Evolutionary conservation across 2,797 vertebrate species (phyloP).

Genomic region (Hylomyscus alleni): DNA sequence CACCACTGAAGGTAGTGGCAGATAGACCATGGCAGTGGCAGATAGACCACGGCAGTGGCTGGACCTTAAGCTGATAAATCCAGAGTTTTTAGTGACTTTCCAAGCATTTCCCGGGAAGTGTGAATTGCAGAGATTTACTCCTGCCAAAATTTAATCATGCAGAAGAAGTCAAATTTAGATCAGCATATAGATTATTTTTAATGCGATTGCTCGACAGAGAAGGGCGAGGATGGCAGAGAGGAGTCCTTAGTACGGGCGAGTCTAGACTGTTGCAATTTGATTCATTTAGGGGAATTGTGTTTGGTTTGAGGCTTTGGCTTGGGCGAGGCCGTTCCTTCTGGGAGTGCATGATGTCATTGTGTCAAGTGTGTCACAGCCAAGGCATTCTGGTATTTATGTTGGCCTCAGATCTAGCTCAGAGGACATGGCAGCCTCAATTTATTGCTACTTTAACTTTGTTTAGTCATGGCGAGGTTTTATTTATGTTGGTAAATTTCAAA

Average conservation of each 20-base stretch:
- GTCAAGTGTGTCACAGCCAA: slow-evolving; percentile 87
- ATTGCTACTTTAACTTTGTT: slow-evolving; percentile 90
- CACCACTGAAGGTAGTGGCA: neutral
- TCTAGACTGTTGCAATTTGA: slow-evolving; percentile 88
- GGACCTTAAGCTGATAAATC: slow-evolving; percentile 81
- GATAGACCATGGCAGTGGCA: neutral
- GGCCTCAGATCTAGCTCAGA: slow-evolving; percentile 88
- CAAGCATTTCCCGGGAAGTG: slow-evolving; percentile 86
- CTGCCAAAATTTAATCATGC: slow-evolving; percentile 90
- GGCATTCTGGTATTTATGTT: slow-evolving; percentile 89
- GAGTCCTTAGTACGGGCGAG: slow-evolving; percentile 79
- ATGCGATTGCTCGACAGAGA: slow-evolving; percentile 83
- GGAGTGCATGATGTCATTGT: slow-evolving; percentile 90
- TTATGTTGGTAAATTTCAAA: slow-evolving; percentile 90
- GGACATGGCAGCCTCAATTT: slow-evolving; percentile 88
- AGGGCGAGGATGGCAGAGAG: slow-evolving; percentile 82
- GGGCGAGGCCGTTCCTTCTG: slow-evolving; percentile 85
- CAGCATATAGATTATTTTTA: slow-evolving; percentile 89
- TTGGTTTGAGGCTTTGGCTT: slow-evolving; percentile 84
- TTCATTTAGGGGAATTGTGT: slow-evolving; percentile 87
- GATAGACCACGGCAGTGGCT: slow-evolving; percentile 2
- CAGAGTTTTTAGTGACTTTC: slow-evolving; percentile 85
- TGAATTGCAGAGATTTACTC: slow-evolving; percentile 82
- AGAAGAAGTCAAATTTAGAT: slow-evolving; percentile 90
- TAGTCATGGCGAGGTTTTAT: slow-evolving; percentile 90